A percentile compares a stretch with the other conserved stretches of the same genome.
phyloP scores from a whole-genome alignment of 2,113 vertebrate genomes.

The Dipodomys ordii region DNA sequence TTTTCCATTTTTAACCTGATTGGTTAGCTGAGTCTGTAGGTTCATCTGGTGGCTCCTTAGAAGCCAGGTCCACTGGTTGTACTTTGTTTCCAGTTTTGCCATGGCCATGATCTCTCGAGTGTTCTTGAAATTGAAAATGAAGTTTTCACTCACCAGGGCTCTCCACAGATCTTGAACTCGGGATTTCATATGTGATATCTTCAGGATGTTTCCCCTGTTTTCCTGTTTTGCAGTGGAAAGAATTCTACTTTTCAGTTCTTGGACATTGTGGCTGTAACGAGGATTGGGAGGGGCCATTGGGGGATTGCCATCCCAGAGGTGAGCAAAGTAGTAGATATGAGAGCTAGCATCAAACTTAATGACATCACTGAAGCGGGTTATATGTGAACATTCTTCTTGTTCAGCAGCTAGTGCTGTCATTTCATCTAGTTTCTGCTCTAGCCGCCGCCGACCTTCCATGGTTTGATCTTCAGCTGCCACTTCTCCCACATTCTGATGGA shows the following conservation, averaged over 20 bases:
- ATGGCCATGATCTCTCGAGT: conserved; percentile 79
- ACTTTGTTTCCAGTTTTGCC: conserved; percentile 78
- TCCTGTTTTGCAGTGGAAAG: conserved; percentile 67
- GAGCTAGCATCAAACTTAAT: conserved; percentile 80
- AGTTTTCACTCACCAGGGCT: conserved; percentile 81
- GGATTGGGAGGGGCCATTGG: conserved; percentile 83
- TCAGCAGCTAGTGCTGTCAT: conserved; percentile 78
- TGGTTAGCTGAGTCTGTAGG: conserved; percentile 74
- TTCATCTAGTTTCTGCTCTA: conserved; percentile 80
- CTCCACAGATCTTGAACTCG: conserved; percentile 79
- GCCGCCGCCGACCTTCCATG: conserved; percentile 69
- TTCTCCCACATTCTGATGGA: conserved; percentile 84
- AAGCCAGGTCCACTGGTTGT: conserved; percentile 81
- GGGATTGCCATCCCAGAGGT: conserved; percentile 83
- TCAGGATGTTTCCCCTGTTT: conserved; percentile 40
- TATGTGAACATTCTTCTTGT: conserved; percentile 75
- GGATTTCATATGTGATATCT: conserved; percentile 73
- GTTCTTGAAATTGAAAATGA: conserved; percentile 85
- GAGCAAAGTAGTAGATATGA: conserved; percentile 82
- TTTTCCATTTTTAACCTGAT: conserved; percentile 75
- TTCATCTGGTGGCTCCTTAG: conserved; percentile 74
- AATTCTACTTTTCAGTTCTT: conserved; percentile 78
- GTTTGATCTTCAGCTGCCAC: conserved; percentile 75
- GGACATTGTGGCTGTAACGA: conserved; percentile 81
- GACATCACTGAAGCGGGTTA: conserved; percentile 79